phyloP scores from a whole-genome alignment of 2,888 invertebrate species.

The Calephelis perditalis region DNA sequence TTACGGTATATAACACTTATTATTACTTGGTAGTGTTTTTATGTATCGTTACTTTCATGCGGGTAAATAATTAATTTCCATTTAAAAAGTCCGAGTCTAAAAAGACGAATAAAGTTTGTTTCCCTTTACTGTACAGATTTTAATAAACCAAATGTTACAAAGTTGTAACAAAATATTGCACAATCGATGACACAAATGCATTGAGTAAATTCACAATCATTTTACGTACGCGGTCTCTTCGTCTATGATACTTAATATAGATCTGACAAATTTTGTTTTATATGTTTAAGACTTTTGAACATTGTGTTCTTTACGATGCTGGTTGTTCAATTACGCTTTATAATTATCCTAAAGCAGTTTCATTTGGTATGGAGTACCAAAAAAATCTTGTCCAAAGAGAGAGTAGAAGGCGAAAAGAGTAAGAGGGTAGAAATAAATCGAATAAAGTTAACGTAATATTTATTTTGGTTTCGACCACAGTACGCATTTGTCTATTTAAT shows the following conservation, averaged over 20 bases:
- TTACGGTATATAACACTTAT: too few species aligned
- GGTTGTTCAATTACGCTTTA: conserved; percentile 17
- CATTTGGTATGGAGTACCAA: conserved; percentile 49
- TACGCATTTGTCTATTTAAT: conserved; percentile 33
- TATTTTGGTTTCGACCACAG: conserved; percentile 17
- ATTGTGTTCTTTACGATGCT: conserved; percentile 5
- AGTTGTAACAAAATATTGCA: too few species aligned
- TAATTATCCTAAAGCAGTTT: conserved; percentile 17
- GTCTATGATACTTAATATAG: conserved; percentile 5
- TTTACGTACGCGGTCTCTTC: background rate
- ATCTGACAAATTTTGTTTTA: conserved; percentile 10
- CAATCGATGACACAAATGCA: too few species aligned
- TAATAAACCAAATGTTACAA: too few species aligned
- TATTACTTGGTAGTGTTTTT: too few species aligned
- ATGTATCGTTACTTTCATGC: too few species aligned
- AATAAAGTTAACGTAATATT: conserved; percentile 16
- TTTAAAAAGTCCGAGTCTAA: too few species aligned
- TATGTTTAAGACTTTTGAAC: conserved; percentile 5
- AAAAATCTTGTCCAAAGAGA: conserved; percentile 67
- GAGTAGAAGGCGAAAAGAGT: conserved; percentile 12
- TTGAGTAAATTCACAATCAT: too few species aligned
- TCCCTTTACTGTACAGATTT: too few species aligned
- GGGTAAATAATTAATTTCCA: too few species aligned
- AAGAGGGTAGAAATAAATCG: conserved; percentile 17
- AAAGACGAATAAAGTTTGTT: too few species aligned